A percentile compares a stretch with the other conserved stretches of the same genome.
Evolutionary conservation across 53 echinoderm and acorn worm species (phyloP).

Genomic region (Crossaster papposus): DNA sequence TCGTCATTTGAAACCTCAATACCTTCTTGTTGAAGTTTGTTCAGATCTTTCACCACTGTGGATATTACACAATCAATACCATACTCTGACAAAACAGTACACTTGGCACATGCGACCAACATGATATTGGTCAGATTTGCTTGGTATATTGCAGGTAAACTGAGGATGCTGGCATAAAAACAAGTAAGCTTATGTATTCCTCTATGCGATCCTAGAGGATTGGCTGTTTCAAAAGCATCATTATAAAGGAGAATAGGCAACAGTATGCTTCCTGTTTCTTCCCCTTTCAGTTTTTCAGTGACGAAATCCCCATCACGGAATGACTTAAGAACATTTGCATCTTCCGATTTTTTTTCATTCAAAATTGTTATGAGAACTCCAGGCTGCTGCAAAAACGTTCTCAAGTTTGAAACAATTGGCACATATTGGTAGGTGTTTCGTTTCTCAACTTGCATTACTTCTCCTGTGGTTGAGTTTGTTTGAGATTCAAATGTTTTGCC

Average conservation of each 20-base stretch:
- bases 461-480: not conserved
- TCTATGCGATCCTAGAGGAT: conserved; percentile 62
- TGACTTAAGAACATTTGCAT: conserved; percentile 27
- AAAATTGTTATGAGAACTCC: conserved; percentile 57
- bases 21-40: conserved; percentile 1
- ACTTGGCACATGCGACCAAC: conserved; percentile 46
- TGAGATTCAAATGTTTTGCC: not conserved
- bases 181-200: conserved; percentile 55
- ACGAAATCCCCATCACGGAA: conserved; percentile 57
- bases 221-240: conserved; percentile 66
- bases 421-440: conserved; percentile 38
- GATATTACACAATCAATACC: conserved; percentile 44
- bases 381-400: conserved; percentile 44
- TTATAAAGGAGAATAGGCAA: conserved; percentile 41
- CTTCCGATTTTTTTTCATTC: not conserved
- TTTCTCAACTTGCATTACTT: conserved; percentile 7
- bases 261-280: not conserved
- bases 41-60: conserved; percentile 43
- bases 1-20: conserved; percentile 34
- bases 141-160: conserved; percentile 39
- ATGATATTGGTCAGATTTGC: conserved; percentile 36
- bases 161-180: conserved; percentile 42
- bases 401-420: conserved; percentile 30
- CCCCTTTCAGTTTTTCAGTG: conserved; percentile 8
- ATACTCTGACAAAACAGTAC: conserved; percentile 19